phyloP scores from a whole-genome alignment of 2,797 vertebrate species.

The Geotria australis region DNA sequence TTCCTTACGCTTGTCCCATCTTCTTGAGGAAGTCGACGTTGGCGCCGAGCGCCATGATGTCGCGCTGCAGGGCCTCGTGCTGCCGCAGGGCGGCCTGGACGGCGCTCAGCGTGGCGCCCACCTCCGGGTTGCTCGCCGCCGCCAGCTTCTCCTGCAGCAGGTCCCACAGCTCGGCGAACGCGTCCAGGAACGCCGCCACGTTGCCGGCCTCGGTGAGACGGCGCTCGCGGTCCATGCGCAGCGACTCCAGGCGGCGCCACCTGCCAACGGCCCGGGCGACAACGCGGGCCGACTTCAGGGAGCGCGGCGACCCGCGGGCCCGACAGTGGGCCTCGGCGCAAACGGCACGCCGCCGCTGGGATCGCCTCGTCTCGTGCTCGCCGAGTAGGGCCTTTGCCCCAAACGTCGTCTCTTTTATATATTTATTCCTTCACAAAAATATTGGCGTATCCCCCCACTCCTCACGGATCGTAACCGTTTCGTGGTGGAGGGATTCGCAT shows the following conservation, averaged over 20 bases:
- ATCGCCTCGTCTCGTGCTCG: too few species aligned
- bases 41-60: constrained; percentile 24
- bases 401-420: too few species aligned
- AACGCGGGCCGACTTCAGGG: not conserved
- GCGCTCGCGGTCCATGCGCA: constrained; percentile 34
- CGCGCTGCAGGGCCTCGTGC: constrained; percentile 16
- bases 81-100: constrained; percentile 12
- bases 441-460: too few species aligned
- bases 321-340: too few species aligned
- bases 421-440: too few species aligned
- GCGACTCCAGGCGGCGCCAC: constrained; percentile 28
- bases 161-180: constrained; percentile 18
- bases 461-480: too few species aligned
- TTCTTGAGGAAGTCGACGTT: constrained; percentile 32
- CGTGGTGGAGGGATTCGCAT: too few species aligned
- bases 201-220: constrained; percentile 26
- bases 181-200: constrained; percentile 24
- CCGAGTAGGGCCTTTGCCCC: too few species aligned
- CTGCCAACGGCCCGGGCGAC: constrained; percentile 8
- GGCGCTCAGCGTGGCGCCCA: constrained; percentile 9
- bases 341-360: too few species aligned
- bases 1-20: constrained; percentile 24
- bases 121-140: constrained; percentile 11
- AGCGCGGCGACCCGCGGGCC: not conserved
- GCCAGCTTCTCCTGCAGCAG: constrained; percentile 20